Conservation (phyloP, 2,113 vertebrate genomes). For the Oncorhynchus mykiss region DNA sequence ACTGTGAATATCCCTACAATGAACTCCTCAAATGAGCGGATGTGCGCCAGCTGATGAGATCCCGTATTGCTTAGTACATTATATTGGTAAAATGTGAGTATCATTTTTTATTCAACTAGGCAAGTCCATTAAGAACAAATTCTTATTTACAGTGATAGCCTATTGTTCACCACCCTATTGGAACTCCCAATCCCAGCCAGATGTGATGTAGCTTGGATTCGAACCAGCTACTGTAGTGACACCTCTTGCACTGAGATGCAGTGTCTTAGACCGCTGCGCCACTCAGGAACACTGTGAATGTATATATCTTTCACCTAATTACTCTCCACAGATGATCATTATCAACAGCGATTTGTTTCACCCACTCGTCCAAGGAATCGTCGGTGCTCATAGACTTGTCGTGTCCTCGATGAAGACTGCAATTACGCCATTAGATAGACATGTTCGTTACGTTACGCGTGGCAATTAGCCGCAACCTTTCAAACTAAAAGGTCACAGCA, state of each 20-base stretch:
- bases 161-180: too few species aligned
- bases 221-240: too few species aligned
- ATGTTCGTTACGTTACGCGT: conserved; percentile 65
- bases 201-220: too few species aligned
- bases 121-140: too few species aligned
- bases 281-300: not conserved
- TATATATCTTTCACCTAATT: conserved; percentile 62
- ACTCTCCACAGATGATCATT: conserved; percentile 72
- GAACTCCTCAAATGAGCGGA: conserved; percentile 37
- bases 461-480: conserved; percentile 69
- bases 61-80: conserved; percentile 52
- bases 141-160: too few species aligned
- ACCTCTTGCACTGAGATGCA: too few species aligned
- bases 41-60: conserved; percentile 1
- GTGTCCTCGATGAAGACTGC: conserved; percentile 45
- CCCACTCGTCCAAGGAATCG: conserved; percentile 59
- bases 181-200: too few species aligned
- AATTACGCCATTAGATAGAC: conserved; percentile 68
- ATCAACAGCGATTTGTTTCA: conserved; percentile 66
- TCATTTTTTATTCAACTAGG: too few species aligned
- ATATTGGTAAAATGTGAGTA: conserved; percentile 8
- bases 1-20: too few species aligned
- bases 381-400: conserved; percentile 27
- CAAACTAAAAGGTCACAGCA: conserved; percentile 67
- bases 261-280: too few species aligned